Evolutionary conservation across 2,113 vertebrate genomes (phyloP), one percentile per base, ranked within the genome.

Genomic region (Andinoacara biseriatus): DNA sequence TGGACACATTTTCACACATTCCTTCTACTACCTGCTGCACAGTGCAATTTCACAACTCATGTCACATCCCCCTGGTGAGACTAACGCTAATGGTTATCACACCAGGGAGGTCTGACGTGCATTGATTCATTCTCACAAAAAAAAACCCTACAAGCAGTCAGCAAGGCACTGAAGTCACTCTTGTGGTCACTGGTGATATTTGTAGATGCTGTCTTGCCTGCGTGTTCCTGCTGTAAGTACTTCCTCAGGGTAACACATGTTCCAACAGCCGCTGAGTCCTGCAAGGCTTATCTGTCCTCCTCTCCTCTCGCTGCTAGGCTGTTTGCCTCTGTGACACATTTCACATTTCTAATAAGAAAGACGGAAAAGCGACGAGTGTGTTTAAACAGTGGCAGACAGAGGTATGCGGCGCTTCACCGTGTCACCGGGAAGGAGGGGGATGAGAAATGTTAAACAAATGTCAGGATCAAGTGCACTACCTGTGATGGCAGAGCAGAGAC

Each of bases 401-500:
- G 74, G 83, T 77, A 74, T 65, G 82, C 20, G 1, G 80, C 74
- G 81, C 90, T 86, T 86, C 81, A 57, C 56, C 15, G 5, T 63
- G 87, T 87, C 74, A 54, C 81, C 31, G 59, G 57, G 86, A 83
- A 78, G 82, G 40, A 22, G 56, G 74, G 62, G 80, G 79, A 58
- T 72, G 85, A 81, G 74, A 86, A 83, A 87, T 86, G 87, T 93
- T 90, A 85, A 92, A 91, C 85, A 93, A 93, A 93, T 94, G 91
- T 92, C 92, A 93, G 82, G 81, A 89, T 93, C 85, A 91, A 93
- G 85, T 87, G 87, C 67, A 59, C 56, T 79, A 87, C 85, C 91
- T 88, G 87, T 80, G 77, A 86, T 63, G 76, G 89, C 82, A 87
- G 80, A 63, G 85, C 59, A 43, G 26, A 88, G 61, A 56, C 79